Base-by-base conservation (phyloP, 2,888 invertebrate genomes). In the Tiphia femorata region DNA sequence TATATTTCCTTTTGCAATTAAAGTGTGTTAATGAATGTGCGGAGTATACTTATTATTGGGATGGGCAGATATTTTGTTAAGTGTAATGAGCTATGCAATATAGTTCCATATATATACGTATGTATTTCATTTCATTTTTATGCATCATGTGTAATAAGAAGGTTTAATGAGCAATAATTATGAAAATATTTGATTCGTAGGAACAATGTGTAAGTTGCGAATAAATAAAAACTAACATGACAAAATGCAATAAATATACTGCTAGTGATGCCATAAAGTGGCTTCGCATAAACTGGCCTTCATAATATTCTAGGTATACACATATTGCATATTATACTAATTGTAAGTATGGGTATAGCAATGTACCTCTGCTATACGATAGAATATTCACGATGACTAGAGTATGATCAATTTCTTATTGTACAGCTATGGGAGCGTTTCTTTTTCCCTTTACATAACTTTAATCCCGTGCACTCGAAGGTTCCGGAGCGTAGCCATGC, bases 401-500 rank as follows among this genome's bases (percentile, higher is more conserved):
- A 73, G 63, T 69, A 64, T 40, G 49, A 46, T 66, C 51, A 49
- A 56, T 56, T 47, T 67, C 65, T 68, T 48, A 29, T 68, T 56
- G 46, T 70, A 72, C 63, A 74, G 38, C 62, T 72, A 71, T 51
- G 64, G 74, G 72, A 78, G 78, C 75, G 77, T 73, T 75, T 75
- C 63, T 63, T 74, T 78, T 78, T 72, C 77, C 77, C 68, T 65
- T 54, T 50, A 23, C 52, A 63, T 62, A 54, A 54, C 47, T 48
- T 41, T 61, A 51, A 53, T 53, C 64, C 46, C 42, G 27, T 33
- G 4, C 14, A 4, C 6, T n/a, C 14, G 12, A 33, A 14, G 33
- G 14, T 33, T n/a, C 12, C n/a, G n/a, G n/a, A n/a, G n/a, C n/a
- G n/a, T n/a, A n/a, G n/a, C n/a, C n/a, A n/a, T n/a, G 12, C 12